phyloP scores from a whole-genome alignment of 2,113 vertebrate species.

The Grus americana region DNA sequence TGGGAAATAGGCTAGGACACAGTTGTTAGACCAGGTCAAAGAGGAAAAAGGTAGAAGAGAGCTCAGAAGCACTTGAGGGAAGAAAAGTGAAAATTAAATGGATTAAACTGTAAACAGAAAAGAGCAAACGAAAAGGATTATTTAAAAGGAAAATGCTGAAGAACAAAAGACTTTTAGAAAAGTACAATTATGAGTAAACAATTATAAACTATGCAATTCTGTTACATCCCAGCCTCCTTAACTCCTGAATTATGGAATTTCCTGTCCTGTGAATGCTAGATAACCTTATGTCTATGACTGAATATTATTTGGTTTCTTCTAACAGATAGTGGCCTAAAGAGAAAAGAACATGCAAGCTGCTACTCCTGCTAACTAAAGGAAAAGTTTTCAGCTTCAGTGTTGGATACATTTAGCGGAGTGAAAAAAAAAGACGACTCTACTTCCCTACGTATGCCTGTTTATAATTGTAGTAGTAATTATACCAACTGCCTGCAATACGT shows the following conservation, averaged over 20 bases:
- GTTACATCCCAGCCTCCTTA: neutral
- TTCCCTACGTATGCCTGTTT: neutral
- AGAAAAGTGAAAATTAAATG: slow-evolving; percentile 28
- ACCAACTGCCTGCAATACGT: neutral
- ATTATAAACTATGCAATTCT: neutral
- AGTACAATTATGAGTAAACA: neutral
- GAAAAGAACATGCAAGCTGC: neutral
- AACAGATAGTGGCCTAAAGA: neutral
- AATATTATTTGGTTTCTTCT: neutral
- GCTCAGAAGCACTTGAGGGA: neutral
- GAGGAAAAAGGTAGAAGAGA: slow-evolving; percentile 10
- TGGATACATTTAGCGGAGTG: neutral
- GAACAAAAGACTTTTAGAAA: neutral
- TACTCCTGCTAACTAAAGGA: neutral
- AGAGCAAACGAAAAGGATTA: neutral
- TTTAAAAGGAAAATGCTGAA: slow-evolving; percentile 2
- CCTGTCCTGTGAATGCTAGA: neutral
- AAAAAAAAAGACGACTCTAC: neutral
- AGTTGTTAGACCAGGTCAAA: slow-evolving; percentile 51
- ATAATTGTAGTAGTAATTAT: neutral
- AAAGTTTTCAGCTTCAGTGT: neutral
- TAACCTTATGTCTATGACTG: neutral
- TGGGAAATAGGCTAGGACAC: slow-evolving; percentile 41
- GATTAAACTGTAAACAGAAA: slow-evolving; percentile 22
- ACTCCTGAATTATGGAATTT: neutral